Evolutionary conservation across 2,888 invertebrate genomes (phyloP), one percentile per base, ranked within the genome.

Genomic region (Exephanes ischioxanthus): DNA sequence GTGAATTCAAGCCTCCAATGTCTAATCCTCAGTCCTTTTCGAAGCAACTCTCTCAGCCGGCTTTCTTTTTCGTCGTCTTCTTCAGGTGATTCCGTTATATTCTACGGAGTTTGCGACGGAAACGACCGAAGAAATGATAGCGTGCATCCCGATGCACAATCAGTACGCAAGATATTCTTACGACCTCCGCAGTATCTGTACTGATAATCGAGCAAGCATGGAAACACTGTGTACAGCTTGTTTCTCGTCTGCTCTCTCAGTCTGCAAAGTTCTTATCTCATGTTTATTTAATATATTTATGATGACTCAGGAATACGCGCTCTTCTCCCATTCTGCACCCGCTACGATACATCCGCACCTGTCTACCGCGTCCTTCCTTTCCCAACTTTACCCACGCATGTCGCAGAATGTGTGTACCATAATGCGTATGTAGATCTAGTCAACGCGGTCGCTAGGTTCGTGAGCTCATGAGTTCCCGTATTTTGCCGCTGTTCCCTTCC

Each of bases 261-360:
- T 87, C 86, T 85, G 80, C 82, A 83, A 87, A 87, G 83, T 73
- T 86, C 71, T 41, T 11, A 67, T 61, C 78, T 89, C 78, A 83
- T 83, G 71, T 84, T 84, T 84, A 84, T 85, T 87, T 77, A 76
- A 86, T 84, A 86, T 84, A 77, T 84, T 79, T 63, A 81, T 72
- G 58, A 71, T 66, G 79, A 78, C 53, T 33, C 11, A 51, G 14
- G 41, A 41, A 41, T 41, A 16, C 19, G 26, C 14, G 51, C 48
- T 26, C 48, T 63, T 63, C 48, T 48, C 19, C 4, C 55, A n/a
- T 26, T 30, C n/a, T 11, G 30, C 26, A 30, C 61, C 11, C 19
- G n/a, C 14, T 19, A 5, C 45, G 61, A 26, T 48, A 48, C 19
- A 33, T 48, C 4, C 30, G 19, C 16, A 41, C 14, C 26, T 16